Evolutionary conservation across 1,140 invertebrate genomes (phyloP).

Genomic region (Delia radicum): DNA sequence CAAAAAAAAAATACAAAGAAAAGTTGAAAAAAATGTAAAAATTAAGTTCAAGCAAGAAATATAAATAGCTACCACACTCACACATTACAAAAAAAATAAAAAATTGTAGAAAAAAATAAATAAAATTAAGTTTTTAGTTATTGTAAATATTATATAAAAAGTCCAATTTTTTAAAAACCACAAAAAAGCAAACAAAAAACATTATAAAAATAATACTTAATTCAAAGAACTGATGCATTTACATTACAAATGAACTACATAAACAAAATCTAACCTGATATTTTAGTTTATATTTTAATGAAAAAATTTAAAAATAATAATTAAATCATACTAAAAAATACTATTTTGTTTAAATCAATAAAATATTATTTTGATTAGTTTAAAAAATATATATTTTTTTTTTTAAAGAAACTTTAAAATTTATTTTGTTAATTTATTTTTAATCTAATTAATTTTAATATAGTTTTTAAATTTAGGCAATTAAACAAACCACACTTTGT

Average conservation of each 20-base stretch:
- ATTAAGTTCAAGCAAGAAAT: not conserved
- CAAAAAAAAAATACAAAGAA: not conserved
- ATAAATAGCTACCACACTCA: conserved; percentile 3
- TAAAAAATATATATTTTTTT: too few relatives aligned
- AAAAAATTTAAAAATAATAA: too few relatives aligned
- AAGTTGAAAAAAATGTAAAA: not conserved
- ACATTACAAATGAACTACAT: too few relatives aligned
- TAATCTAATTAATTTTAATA: not conserved
- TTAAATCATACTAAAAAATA: too few relatives aligned
- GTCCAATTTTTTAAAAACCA: not conserved
- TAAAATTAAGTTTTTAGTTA: not conserved
- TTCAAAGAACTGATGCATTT: conserved; percentile 29
- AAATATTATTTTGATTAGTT: too few relatives aligned
- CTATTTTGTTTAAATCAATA: too few relatives aligned
- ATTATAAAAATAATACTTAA: not conserved
- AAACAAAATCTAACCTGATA: too few relatives aligned
- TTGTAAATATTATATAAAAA: not conserved
- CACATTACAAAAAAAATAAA: not conserved
- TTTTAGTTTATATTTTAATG: too few relatives aligned
- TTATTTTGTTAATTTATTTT: not conserved
- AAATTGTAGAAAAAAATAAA: conserved; percentile 9
- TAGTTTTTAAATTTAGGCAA: not conserved
- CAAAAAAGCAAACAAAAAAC: conserved; percentile 9
- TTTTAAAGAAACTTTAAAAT: too few relatives aligned
- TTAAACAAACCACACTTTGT: not conserved